Conservation (phyloP, 2,113 vertebrate genomes). For the Oreochromis aureus region DNA sequence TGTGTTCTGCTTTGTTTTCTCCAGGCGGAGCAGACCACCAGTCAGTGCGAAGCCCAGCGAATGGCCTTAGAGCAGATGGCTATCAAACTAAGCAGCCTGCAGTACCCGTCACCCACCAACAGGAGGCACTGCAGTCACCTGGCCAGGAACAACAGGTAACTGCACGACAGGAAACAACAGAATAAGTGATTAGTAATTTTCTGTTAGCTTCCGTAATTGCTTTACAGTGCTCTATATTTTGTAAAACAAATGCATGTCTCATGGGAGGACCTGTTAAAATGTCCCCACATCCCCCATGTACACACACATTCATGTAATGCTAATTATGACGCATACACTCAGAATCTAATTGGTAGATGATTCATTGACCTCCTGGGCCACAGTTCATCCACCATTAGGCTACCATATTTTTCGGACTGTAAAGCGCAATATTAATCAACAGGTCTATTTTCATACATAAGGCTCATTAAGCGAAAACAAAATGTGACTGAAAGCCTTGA, state of each 20-base stretch:
- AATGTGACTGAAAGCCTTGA: not conserved
- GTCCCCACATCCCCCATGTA: not conserved
- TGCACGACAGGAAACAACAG: not conserved
- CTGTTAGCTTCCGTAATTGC: not conserved
- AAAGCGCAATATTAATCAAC: not conserved
- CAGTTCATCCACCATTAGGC: not conserved
- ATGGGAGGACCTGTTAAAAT: not conserved
- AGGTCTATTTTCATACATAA: not conserved
- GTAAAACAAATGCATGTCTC: not conserved
- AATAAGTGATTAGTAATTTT: not conserved
- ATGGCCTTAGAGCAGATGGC: conserved; percentile 91
- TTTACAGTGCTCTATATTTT: not conserved
- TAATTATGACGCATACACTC: not conserved
- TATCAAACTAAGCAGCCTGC: conserved; percentile 83
- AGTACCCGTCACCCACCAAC: conserved; percentile 76
- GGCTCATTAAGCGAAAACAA: not conserved
- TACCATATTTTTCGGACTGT: not conserved
- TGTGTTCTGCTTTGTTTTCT: not conserved
- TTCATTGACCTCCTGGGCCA: not conserved
- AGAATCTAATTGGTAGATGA: not conserved
- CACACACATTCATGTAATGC: not conserved
- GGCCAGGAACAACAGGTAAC: conserved; percentile 81
- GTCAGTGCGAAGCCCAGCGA: conserved; percentile 83
- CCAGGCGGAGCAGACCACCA: conserved; percentile 78
- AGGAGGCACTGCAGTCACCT: conserved; percentile 78